A percentile compares a stretch with the other conserved stretches of the same genome.
These are phyloP conservation scores for Myanophis thanlyinensis DNA, from an alignment of 2,113 vertebrate species.

Conservation along the genomic window DNA sequence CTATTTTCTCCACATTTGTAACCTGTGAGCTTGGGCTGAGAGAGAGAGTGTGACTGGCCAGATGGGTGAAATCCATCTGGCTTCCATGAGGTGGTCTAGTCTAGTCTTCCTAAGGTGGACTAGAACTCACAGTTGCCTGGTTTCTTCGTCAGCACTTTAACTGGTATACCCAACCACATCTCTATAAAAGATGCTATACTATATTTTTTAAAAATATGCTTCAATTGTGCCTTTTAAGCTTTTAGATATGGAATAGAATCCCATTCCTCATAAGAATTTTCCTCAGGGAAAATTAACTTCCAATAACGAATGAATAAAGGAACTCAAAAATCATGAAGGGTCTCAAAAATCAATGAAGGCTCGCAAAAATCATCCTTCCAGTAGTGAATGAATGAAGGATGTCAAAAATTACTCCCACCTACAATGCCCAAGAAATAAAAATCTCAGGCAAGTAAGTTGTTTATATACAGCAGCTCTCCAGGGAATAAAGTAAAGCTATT, in stretches of 20 bases:
- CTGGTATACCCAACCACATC: background rate
- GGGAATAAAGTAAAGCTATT: background rate
- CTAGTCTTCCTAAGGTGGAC: background rate
- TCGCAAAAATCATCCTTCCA: too few species aligned
- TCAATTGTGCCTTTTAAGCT: background rate
- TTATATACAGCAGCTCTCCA: background rate
- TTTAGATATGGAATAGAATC: background rate
- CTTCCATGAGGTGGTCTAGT: too few species aligned
- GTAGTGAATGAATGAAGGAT: background rate
- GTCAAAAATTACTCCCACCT: background rate
- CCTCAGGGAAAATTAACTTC: background rate
- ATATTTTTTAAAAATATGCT: background rate
- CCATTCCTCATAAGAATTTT: background rate
- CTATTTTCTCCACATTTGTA: background rate
- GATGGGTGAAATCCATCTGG: background rate
- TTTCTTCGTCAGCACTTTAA: background rate
- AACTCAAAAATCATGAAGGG: background rate
- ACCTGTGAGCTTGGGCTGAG: background rate
- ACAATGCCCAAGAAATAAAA: background rate
- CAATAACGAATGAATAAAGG: background rate
- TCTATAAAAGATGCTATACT: slow-evolving; percentile 11
- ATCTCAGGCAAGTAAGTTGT: background rate
- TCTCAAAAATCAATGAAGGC: too few species aligned
- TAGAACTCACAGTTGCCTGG: background rate
- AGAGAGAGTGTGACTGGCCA: background rate